Evolutionary conservation across 2,797 vertebrate genomes (phyloP).

Genomic region (Tarsius wallacei): DNA sequence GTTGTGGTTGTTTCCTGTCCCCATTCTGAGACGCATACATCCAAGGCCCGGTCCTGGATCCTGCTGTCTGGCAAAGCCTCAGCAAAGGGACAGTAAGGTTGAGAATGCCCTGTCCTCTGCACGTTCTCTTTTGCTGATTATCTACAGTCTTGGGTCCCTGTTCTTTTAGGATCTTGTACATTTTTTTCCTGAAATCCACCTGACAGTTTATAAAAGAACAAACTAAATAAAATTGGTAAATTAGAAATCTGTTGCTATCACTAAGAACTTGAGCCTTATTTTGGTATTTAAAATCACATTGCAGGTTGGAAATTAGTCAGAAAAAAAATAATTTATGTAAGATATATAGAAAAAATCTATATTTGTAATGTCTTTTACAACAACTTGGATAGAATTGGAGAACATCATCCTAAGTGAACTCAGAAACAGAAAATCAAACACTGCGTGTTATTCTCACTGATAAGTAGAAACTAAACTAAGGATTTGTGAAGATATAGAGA

Average conservation of each 20-base stretch:
- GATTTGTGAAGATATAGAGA: too few relatives aligned
- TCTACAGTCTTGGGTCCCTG: neutral
- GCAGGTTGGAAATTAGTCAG: slow-evolving; percentile 48
- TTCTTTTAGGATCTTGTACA: neutral
- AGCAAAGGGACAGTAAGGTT: neutral
- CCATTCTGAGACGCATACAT: neutral
- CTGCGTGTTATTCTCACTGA: too few relatives aligned
- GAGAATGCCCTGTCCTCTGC: neutral
- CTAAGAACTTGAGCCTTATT: slow-evolving; percentile 1
- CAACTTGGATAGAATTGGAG: too few relatives aligned
- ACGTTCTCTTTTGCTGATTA: neutral
- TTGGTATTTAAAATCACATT: slow-evolving; percentile 54
- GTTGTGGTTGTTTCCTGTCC: neutral
- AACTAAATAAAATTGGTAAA: neutral
- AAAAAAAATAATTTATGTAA: slow-evolving; percentile 25
- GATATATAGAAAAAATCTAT: neutral
- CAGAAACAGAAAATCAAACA: too few relatives aligned
- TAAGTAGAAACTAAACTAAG: too few relatives aligned
- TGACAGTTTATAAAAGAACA: slow-evolving; percentile 10
- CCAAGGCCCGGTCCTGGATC: too few relatives aligned
- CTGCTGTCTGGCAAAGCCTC: too few relatives aligned
- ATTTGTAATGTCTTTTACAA: neutral
- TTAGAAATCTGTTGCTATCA: slow-evolving; percentile 18
- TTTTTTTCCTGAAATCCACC: neutral
- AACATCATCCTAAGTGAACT: too few relatives aligned